Base-by-base conservation (phyloP, 2,113 vertebrate species). In the Anhinga rufa region DNA sequence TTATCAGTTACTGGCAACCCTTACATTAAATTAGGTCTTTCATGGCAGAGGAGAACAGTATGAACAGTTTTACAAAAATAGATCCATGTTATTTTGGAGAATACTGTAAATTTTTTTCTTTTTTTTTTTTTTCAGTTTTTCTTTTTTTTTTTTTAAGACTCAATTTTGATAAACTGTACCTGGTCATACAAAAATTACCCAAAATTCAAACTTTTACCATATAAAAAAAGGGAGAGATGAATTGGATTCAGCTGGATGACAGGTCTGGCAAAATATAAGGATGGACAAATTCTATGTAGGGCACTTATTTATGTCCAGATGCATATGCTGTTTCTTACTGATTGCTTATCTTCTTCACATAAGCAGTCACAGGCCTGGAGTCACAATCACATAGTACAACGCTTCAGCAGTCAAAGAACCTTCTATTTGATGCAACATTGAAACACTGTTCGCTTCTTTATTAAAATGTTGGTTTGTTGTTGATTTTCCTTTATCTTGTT, bases 31-130 rank as follows among this genome's bases (percentile, higher is more conserved):
- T 97, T 97, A 98, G 95, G 87, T 97, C 92, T 97, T 98, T 97
- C 84, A 97, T 97, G 97, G 97, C 97, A 98, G 97, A 98, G 97
- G 98, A 98, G 98, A 98, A 98, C 97, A 97, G 97, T 96, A 97
- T 87, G 97, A 98, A 98, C 94, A 97, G 91, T 95, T 96, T 98
- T 98, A 98, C 97, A 98, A 98, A 98, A 98, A 98, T 98, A 98
- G 98, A 98, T 97, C 82, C 96, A 98, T 92, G 97, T 95, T 97
- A 97, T 97, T 98, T 97, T 96, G 97, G 97, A 97, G 91, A 98
- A 97, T 96, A 98, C 94, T 96, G 97, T 68, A 95, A 88, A 54
- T 97, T 97, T 97, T 88, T 93, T 7, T 8, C 3, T 22, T 62
- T 54, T 28, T 31, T 15, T 31, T 15, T 88, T 97, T 97, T 89